These are phyloP conservation scores for Epinephelus moara DNA, from an alignment of 2,113 vertebrate genomes.

Conservation along the genomic window DNA sequence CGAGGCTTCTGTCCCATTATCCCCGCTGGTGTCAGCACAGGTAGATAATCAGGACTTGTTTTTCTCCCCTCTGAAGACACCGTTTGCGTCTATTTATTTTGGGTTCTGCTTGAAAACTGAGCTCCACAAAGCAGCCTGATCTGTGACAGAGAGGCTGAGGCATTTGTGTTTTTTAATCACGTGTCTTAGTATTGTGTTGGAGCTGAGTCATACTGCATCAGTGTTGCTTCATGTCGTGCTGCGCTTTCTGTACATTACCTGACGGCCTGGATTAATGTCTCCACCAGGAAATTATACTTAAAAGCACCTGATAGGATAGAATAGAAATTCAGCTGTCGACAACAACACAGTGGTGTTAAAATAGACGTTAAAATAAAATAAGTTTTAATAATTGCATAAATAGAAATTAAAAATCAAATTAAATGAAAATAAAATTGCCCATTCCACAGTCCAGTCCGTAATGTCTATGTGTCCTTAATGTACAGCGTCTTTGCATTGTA, in stretches of 20 bases:
- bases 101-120: neutral
- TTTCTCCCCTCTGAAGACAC: neutral
- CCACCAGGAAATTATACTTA: neutral
- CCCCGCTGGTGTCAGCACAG: neutral
- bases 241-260: conserved; percentile 17
- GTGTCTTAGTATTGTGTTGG: neutral
- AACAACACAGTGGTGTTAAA: too few species aligned
- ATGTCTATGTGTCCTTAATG: neutral
- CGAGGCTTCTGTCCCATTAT: neutral
- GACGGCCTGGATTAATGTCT: neutral
- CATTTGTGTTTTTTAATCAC: neutral
- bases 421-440: too few species aligned
- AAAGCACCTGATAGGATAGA: neutral
- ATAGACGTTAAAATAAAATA: too few species aligned
- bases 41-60: neutral
- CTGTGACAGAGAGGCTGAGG: neutral
- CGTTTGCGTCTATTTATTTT: conserved; percentile 11
- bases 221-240: neutral
- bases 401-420: too few species aligned
- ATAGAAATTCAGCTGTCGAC: too few species aligned
- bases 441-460: too few species aligned
- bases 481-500: neutral
- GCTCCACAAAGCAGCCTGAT: conserved; percentile 1
- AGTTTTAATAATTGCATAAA: too few species aligned
- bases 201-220: conserved; percentile 36